A percentile compares a stretch with the other conserved stretches of the same genome.
phyloP scores from a whole-genome alignment of 1,140 invertebrate species.

The Papilio glaucus region DNA sequence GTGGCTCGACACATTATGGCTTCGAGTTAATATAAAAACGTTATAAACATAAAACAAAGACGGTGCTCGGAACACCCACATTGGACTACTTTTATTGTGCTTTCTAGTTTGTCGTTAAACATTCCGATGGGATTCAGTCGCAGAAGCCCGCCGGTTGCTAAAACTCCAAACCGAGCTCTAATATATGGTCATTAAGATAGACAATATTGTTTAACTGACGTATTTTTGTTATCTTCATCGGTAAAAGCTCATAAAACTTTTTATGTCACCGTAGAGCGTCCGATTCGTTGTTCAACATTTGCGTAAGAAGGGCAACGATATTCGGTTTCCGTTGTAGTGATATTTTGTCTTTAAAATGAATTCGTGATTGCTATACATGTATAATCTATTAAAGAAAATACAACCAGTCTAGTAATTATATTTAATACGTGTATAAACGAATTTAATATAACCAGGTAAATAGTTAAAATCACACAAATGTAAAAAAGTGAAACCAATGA shows the following conservation, averaged over 20 bases:
- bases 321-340: too few relatives aligned
- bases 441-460: too few relatives aligned
- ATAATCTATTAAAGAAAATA: too few relatives aligned
- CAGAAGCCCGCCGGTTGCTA: slow-evolving; percentile 56
- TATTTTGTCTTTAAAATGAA: too few relatives aligned
- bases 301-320: slow-evolving; percentile 19
- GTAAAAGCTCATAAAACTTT: slow-evolving; percentile 26
- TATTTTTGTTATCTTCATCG: slow-evolving; percentile 17
- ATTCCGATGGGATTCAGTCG: slow-evolving; percentile 40
- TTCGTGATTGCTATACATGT: too few relatives aligned
- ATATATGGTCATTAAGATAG: slow-evolving; percentile 29
- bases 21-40: slow-evolving; percentile 54
- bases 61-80: slow-evolving; percentile 55
- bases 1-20: slow-evolving; percentile 44
- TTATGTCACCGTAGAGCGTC: slow-evolving; percentile 24
- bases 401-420: too few relatives aligned
- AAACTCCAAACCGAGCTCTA: slow-evolving; percentile 41
- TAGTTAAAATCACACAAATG: too few relatives aligned
- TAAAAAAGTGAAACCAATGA: too few relatives aligned
- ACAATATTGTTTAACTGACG: slow-evolving; percentile 11
- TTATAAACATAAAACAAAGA: slow-evolving; percentile 62
- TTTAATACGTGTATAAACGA: too few relatives aligned
- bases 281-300: slow-evolving; percentile 10
- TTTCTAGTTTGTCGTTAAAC: slow-evolving; percentile 53
- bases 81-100: slow-evolving; percentile 51